Evolutionary conservation across 1,140 invertebrate species (phyloP).

Genomic region (Drosophila rufa): DNA sequence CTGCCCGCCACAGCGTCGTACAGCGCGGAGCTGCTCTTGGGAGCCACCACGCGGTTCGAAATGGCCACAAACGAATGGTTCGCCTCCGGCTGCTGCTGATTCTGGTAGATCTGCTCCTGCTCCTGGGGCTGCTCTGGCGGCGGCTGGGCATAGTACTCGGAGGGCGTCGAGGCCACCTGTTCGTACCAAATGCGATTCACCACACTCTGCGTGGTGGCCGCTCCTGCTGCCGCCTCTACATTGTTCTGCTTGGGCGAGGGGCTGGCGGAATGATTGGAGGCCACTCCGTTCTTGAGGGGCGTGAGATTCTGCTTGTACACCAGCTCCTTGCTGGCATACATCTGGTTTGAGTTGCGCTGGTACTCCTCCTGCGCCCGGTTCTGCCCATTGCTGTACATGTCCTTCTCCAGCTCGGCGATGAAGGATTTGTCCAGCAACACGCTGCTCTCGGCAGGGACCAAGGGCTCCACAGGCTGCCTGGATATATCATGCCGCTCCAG

Average conservation of each 20-base stretch:
- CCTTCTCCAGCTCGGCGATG: slow-evolving; percentile 88
- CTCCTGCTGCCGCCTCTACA: slow-evolving; percentile 50
- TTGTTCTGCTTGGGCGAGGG: slow-evolving; percentile 69
- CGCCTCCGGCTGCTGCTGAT: slow-evolving; percentile 56
- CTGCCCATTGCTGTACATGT: slow-evolving; percentile 84
- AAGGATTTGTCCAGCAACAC: slow-evolving; percentile 87
- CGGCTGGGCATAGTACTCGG: slow-evolving; percentile 73
- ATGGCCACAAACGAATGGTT: slow-evolving; percentile 82
- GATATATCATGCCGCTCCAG: slow-evolving; percentile 44
- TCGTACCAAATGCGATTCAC: slow-evolving; percentile 86
- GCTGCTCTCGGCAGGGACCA: slow-evolving; percentile 32
- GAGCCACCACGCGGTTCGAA: slow-evolving; percentile 78
- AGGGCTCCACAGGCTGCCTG: slow-evolving; percentile 1
- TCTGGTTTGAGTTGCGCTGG: slow-evolving; percentile 86
- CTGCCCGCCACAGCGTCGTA: slow-evolving; percentile 76
- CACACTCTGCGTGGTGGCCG: slow-evolving; percentile 73
- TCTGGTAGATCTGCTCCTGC: slow-evolving; percentile 71
- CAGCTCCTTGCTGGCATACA: slow-evolving; percentile 80
- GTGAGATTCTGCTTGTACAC: slow-evolving; percentile 80
- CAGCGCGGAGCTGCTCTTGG: slow-evolving; percentile 58
- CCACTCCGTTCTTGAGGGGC: slow-evolving; percentile 69
- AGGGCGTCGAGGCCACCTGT: slow-evolving; percentile 57
- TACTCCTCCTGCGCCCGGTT: slow-evolving; percentile 75
- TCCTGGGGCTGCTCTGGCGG: slow-evolving; percentile 32
- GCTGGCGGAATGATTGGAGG: slow-evolving; percentile 69